These are phyloP conservation scores for Triplophysa siluroides DNA, from an alignment of 2,113 vertebrate genomes.

Conservation along the genomic window DNA sequence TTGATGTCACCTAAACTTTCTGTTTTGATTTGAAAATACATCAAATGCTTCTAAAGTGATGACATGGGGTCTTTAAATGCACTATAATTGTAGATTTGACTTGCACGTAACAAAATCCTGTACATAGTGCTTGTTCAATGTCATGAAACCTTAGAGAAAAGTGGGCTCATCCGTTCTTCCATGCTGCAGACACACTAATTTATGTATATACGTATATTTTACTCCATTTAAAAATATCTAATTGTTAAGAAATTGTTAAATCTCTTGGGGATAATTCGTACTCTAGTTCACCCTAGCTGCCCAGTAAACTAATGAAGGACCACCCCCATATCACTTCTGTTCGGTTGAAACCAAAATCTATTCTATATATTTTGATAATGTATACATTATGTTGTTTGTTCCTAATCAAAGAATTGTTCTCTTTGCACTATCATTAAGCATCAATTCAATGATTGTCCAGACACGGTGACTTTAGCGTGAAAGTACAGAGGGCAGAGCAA, in stretches of 20 bases:
- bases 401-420: neutral
- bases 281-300: neutral
- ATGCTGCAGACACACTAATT: neutral
- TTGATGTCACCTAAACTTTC: too few relatives aligned
- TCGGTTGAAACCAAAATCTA: neutral
- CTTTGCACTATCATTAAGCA: constrained; percentile 49
- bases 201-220: neutral
- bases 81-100: neutral
- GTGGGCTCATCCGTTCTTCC: neutral
- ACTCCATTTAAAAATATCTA: neutral
- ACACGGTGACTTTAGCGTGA: neutral
- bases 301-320: neutral
- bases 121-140: constrained; percentile 23
- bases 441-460: constrained; percentile 26
- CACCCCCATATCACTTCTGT: neutral
- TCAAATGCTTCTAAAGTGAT: neutral
- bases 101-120: constrained; percentile 16
- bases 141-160: neutral
- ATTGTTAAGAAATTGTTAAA: neutral
- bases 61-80: neutral
- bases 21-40: too few relatives aligned
- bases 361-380: neutral
- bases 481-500: neutral
- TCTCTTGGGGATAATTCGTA: neutral
- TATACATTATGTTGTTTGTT: neutral